These are phyloP conservation scores for Nesidiocoris tenuis DNA, from an alignment of 2,888 invertebrate genomes.

Conservation along the genomic window DNA sequence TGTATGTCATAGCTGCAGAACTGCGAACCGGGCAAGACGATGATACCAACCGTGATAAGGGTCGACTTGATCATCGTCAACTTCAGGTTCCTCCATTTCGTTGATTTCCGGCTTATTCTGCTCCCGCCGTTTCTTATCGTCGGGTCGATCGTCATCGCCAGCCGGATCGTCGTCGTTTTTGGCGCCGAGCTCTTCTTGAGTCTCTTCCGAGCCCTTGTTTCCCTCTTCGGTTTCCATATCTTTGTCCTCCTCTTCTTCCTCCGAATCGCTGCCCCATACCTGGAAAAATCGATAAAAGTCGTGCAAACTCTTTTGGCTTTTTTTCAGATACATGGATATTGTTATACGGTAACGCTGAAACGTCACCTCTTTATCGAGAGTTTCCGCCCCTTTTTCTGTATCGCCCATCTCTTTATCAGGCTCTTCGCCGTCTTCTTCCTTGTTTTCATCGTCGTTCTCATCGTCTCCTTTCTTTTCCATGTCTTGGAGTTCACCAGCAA, in stretches of 20 bases:
- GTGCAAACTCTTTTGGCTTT: neutral
- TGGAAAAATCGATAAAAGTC: conserved; percentile 48
- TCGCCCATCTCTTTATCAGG: conserved; percentile 97
- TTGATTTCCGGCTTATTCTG: conserved; percentile 71
- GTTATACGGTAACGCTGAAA: neutral
- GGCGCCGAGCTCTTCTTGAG: conserved; percentile 72
- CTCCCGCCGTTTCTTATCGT: conserved; percentile 61
- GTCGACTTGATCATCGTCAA: conserved; percentile 78
- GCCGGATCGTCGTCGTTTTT: conserved; percentile 63
- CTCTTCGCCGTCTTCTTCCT: conserved; percentile 70
- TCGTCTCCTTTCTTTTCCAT: conserved; percentile 65
- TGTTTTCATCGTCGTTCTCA: conserved; percentile 61
- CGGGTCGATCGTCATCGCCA: conserved; percentile 56
- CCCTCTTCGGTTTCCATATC: conserved; percentile 56
- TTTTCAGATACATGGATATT: neutral
- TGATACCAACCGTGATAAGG: conserved; percentile 69
- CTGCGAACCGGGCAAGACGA: no score
- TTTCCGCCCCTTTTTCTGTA: conserved; percentile 80
- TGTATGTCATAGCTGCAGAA: no score
- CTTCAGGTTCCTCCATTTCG: conserved; percentile 76
- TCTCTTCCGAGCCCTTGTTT: conserved; percentile 61
- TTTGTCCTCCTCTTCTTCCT: conserved; percentile 69
- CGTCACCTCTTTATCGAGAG: conserved; percentile 60
- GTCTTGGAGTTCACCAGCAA: conserved; percentile 84
- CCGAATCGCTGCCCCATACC: conserved; percentile 66